Base-by-base conservation (phyloP, 2,888 invertebrate species). In the Bombylius major region DNA sequence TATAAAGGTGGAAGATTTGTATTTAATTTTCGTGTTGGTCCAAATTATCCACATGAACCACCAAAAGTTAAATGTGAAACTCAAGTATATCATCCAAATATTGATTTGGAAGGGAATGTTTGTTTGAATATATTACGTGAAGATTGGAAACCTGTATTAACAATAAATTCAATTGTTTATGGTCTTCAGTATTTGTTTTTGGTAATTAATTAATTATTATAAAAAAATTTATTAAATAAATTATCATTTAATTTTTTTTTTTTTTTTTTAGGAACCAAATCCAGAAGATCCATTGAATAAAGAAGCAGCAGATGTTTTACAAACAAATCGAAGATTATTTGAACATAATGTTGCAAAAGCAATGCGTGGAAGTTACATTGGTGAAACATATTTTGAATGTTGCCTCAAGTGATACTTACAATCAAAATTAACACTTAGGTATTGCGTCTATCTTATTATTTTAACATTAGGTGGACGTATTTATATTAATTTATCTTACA, bases 41-140 rank as follows among this genome's bases (percentile, higher is more conserved):
- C 93, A 69, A 95, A 91, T 76, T 98, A 98, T 77, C 97, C 97
- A 39, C 97, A 97, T 70, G 96, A 97, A 75, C 95, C 97, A 49
- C 97, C 97, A 31, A 98, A 98, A 78, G 97, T 98, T 42, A 97
- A 97, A 76, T 97, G 97, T 77, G 94, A 93, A 77, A 96, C 96
- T 48, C 88, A 89, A 70, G 94, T 97, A 52, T 98, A 97, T 75
- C 97, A 98, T 77, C 97, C 97, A 13, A 98, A 98, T 74, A 98
- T 98, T 73, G 97, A 98, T 78, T 79, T 95, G 67, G 95, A 97
- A 70, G 97, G 97, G 64, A 97, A 97, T 76, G 95, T 98, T 36
- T 97, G 97, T 72, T 81, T 97, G 62, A 98, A 98, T 76, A 97
- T 98, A 71, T 80, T 97, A 67, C 82, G 96, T 68, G 96, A 97